A percentile compares a stretch with the other conserved stretches of the same genome.
Conservation (phyloP, 2,113 vertebrate species). For the Calyptommatus sinebrachiatus region DNA sequence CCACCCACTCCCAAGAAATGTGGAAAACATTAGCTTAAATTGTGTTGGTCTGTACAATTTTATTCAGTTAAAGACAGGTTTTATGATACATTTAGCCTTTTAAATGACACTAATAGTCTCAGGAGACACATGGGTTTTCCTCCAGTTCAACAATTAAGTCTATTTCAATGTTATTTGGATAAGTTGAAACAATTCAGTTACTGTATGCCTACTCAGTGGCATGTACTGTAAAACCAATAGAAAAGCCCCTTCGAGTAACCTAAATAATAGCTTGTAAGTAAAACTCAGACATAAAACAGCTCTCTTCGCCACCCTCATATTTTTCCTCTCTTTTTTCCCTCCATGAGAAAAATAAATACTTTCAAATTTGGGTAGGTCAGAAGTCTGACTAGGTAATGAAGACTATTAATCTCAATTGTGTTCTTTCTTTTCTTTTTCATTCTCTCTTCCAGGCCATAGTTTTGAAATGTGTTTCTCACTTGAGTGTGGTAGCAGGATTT, state of each 20-base stretch:
- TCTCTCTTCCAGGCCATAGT: conserved; percentile 35
- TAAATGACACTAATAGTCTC: conserved; percentile 86
- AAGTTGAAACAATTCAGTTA: conserved; percentile 82
- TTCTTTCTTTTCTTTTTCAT: conserved; percentile 3
- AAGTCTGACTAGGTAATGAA: conserved; percentile 60
- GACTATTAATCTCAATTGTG: conserved; percentile 64
- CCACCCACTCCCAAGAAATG: conserved; percentile 69
- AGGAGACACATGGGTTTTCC: conserved; percentile 74
- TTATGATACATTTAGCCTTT: conserved; percentile 83
- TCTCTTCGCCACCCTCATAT: conserved; percentile 40
- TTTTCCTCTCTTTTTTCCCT: conserved; percentile 54
- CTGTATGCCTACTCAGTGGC: conserved; percentile 71
- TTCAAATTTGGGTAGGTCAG: conserved; percentile 47
- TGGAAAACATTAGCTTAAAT: conserved; percentile 84
- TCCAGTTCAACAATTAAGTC: conserved; percentile 81
- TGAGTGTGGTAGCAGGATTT: conserved; percentile 47
- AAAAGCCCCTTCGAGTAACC: conserved; percentile 58
- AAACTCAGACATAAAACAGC: conserved; percentile 60
- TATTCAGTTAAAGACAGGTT: conserved; percentile 81
- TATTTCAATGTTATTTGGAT: conserved; percentile 78
- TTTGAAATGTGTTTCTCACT: conserved; percentile 53
- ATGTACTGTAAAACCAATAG: conserved; percentile 61
- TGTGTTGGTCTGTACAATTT: conserved; percentile 82
- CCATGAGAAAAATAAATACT: conserved; percentile 43
- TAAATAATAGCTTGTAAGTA: conserved; percentile 65